Evolutionary conservation across 1,140 invertebrate genomes (phyloP).

Genomic region (Drosophila nannoptera): DNA sequence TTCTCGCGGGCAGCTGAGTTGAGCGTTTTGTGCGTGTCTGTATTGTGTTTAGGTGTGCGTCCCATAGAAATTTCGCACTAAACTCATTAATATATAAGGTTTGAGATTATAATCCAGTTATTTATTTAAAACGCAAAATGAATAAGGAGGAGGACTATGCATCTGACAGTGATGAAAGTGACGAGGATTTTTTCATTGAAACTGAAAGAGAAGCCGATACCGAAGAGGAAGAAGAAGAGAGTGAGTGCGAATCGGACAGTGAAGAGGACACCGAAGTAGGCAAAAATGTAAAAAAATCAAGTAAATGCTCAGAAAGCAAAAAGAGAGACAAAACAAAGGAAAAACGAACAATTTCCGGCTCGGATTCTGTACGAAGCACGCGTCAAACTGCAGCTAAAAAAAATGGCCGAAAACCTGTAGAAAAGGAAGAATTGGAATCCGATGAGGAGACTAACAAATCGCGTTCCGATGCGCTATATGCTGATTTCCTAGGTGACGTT

Average conservation of each 20-base stretch:
- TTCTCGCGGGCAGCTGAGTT: slow-evolving; percentile 25
- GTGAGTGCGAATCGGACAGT: slow-evolving; percentile 36
- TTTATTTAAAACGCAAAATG: slow-evolving; percentile 39
- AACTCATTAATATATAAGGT: too few relatives aligned
- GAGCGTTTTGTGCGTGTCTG: slow-evolving; percentile 2
- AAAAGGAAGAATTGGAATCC: slow-evolving; percentile 65
- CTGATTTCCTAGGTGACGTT: slow-evolving; percentile 86
- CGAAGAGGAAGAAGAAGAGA: slow-evolving; percentile 62
- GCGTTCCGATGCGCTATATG: slow-evolving; percentile 86
- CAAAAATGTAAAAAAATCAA: slow-evolving; percentile 28
- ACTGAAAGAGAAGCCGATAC: slow-evolving; percentile 74
- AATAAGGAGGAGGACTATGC: slow-evolving; percentile 50
- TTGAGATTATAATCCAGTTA: too few relatives aligned
- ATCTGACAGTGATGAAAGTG: slow-evolving; percentile 77
- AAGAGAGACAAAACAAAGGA: slow-evolving; percentile 18
- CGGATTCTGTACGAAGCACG: slow-evolving; percentile 33
- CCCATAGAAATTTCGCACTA: not conserved
- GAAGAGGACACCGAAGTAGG: slow-evolving; percentile 45
- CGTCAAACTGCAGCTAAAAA: slow-evolving; percentile 29
- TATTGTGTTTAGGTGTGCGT: not conserved
- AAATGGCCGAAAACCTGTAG: slow-evolving; percentile 9
- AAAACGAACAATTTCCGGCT: not conserved
- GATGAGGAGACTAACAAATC: slow-evolving; percentile 84
- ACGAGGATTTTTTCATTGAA: slow-evolving; percentile 80
- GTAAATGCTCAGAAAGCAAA: slow-evolving; percentile 24